phyloP scores from a whole-genome alignment of 2,113 vertebrate genomes.

The Artemisiospiza belli region DNA sequence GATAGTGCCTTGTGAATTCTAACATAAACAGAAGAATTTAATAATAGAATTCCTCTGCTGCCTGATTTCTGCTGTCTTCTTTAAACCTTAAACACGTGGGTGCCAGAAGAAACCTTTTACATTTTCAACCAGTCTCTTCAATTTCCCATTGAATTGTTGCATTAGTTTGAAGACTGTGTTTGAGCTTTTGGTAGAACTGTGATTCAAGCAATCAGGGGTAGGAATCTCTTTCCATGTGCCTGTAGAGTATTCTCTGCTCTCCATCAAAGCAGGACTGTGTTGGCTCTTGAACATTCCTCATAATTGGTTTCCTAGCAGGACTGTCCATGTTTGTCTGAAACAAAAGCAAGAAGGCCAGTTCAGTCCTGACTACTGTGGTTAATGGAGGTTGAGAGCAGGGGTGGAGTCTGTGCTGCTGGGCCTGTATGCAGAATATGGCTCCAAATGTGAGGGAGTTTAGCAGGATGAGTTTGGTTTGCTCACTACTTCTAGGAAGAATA shows the following conservation, averaged over 20 bases:
- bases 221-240: constrained; percentile 87
- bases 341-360: neutral
- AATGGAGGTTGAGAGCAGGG: neutral
- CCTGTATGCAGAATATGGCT: neutral
- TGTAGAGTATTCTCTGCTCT: constrained; percentile 85
- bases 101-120: neutral
- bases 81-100: neutral
- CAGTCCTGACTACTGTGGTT: neutral
- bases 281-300: constrained; percentile 78
- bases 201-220: constrained; percentile 84
- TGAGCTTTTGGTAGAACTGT: constrained; percentile 81
- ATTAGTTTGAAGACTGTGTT: constrained; percentile 70
- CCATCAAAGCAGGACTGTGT: constrained; percentile 82
- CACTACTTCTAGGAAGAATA: neutral
- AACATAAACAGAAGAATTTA: neutral
- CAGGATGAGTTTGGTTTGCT: neutral
- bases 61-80: neutral
- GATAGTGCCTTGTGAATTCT: neutral
- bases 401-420: neutral
- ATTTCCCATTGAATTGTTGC: neutral
- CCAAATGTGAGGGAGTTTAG: no score
- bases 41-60: neutral
- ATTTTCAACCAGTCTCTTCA: neutral
- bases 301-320: constrained; percentile 78
- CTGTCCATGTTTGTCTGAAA: constrained; percentile 89